Evolutionary conservation across 2,888 invertebrate genomes (phyloP).

Genomic region (Lutraria lutraria): DNA sequence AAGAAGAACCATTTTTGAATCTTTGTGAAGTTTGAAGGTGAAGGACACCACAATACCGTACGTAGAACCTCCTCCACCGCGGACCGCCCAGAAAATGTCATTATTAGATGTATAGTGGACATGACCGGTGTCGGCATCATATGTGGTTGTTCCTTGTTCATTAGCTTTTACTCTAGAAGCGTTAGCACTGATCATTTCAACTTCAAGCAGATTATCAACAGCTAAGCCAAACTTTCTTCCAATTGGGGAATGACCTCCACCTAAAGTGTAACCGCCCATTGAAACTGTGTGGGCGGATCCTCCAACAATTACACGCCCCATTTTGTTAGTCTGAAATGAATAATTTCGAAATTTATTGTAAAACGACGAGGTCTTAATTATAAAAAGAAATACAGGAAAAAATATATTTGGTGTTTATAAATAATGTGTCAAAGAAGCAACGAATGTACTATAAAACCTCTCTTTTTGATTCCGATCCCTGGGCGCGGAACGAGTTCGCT

Average conservation of each 20-base stretch:
- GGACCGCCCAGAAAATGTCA: conserved; percentile 73
- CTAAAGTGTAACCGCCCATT: conserved; percentile 78
- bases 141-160: conserved; percentile 35
- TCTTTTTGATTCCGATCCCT: not conserved
- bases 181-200: conserved; percentile 65
- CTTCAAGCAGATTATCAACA: conserved; percentile 68
- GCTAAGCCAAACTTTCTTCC: conserved; percentile 68
- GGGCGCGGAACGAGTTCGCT: too few species aligned
- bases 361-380: too few species aligned
- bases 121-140: conserved; percentile 38
- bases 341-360: too few species aligned
- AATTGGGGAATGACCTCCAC: conserved; percentile 80
- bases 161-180: conserved; percentile 54
- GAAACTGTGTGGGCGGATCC: conserved; percentile 77
- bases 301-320: conserved; percentile 74
- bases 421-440: not conserved
- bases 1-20: conserved; percentile 55
- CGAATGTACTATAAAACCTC: too few species aligned
- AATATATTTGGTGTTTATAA: not conserved
- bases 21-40: conserved; percentile 62
- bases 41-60: conserved; percentile 67
- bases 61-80: conserved; percentile 73
- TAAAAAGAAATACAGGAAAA: too few species aligned
- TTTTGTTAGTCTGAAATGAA: conserved; percentile 63
- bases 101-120: conserved; percentile 36